Conservation (phyloP, 2,888 invertebrate genomes). For the Ormyrus rosae region DNA sequence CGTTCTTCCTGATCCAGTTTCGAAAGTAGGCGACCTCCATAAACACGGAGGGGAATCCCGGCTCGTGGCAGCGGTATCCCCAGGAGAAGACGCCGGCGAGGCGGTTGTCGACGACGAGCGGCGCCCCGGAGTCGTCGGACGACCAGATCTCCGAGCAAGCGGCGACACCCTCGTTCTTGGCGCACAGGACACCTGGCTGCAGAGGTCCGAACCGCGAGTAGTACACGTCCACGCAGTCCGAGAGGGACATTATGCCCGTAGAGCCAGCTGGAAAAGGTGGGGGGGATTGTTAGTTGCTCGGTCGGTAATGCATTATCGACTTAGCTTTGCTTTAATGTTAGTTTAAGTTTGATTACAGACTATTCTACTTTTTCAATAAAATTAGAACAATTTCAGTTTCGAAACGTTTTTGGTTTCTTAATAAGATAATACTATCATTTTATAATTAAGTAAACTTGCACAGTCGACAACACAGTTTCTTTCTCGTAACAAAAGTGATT, state of each 20-base stretch:
- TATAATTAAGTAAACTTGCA: too few relatives aligned
- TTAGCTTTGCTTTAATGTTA: too few relatives aligned
- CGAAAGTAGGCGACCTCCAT: conserved; percentile 78
- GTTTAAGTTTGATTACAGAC: too few relatives aligned
- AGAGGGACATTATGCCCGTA: conserved; percentile 78
- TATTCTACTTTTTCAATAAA: too few relatives aligned
- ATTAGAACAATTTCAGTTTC: too few relatives aligned
- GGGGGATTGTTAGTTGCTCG: background rate
- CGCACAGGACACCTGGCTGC: conserved; percentile 2
- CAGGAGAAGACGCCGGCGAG: conserved; percentile 77
- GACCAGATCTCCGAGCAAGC: conserved; percentile 73
- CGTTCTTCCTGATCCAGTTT: conserved; percentile 56
- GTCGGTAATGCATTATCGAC: too few relatives aligned
- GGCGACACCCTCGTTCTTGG: conserved; percentile 76
- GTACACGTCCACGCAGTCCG: conserved; percentile 77
- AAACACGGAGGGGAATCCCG: conserved; percentile 74
- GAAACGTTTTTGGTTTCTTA: too few relatives aligned
- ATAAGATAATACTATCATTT: too few relatives aligned
- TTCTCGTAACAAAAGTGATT: too few relatives aligned
- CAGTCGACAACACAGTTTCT: too few relatives aligned
- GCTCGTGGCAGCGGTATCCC: conserved; percentile 78
- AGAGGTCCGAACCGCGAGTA: conserved; percentile 10
- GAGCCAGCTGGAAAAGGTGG: conserved; percentile 71
- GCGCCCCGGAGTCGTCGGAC: conserved; percentile 78
- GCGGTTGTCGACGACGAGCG: conserved; percentile 73